A percentile compares a stretch with the other conserved stretches of the same genome.
These are phyloP conservation scores for Hormiphora californensis DNA, from an alignment of 37 sponge, comb jelly and placozoan genomes.

Conservation along the genomic window DNA sequence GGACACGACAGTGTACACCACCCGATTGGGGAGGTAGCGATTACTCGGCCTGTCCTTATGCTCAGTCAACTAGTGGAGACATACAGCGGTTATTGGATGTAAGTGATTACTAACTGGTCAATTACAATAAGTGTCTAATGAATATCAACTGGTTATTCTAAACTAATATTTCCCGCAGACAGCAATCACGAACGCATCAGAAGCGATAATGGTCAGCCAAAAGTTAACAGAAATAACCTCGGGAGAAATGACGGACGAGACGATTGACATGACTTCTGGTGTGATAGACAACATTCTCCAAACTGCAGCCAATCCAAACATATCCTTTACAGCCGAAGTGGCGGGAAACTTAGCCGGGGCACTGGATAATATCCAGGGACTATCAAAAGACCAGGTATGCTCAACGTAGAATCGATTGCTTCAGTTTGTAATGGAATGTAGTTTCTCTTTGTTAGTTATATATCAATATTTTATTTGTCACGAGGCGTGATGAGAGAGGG, in stretches of 20 bases:
- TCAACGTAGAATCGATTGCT: neutral
- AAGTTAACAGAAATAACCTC: neutral
- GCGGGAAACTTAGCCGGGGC: neutral
- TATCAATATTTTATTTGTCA: neutral
- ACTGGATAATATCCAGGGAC: neutral
- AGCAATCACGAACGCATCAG: neutral
- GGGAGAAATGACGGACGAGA: neutral
- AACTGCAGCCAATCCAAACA: neutral
- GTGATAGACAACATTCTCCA: neutral
- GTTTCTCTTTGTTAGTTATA: too few species aligned
- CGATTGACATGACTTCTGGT: slow-evolving; percentile 38
- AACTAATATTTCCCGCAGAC: neutral
- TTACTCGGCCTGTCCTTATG: neutral
- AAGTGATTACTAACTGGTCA: neutral
- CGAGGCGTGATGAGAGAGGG: neutral
- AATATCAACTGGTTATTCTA: neutral
- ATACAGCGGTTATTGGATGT: slow-evolving; percentile 23
- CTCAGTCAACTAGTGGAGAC: slow-evolving; percentile 18
- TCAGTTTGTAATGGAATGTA: too few species aligned
- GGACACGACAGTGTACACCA: neutral
- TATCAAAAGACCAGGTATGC: neutral
- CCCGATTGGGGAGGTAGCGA: neutral
- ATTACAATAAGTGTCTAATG: neutral
- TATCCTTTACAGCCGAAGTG: neutral
- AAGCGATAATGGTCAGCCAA: slow-evolving; percentile 18